Base-by-base conservation (phyloP, 1,140 invertebrate genomes). In the Arion vulgaris region DNA sequence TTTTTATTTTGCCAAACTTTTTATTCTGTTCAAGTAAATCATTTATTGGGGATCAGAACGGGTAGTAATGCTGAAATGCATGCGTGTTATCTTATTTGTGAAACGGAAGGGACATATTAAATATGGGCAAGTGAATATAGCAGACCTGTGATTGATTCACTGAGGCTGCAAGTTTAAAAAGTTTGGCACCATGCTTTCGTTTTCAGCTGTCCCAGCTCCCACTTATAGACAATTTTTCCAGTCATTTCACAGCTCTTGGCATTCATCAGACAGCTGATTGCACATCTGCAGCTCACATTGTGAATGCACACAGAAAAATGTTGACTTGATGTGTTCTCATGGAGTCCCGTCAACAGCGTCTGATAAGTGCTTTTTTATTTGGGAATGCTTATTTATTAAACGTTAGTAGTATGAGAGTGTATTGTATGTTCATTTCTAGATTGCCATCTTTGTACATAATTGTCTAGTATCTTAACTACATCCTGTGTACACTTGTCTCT, bases 111-210 rank as follows among this genome's bases (percentile, higher is more conserved):
- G 45, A 49, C 41, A 57, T 57, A n/a, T 19, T 57, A 57, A 57
- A 57, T 11, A 5, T 45, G 5, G 41, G 5, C 41, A 45, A 5
- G 15, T 45, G 41, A 45, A 45, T 5, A 45, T 45, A 45, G 41
- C 41, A 45, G 41, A 15, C 53, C 53, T 15, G 45, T 49, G 45
- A 49, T 49, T 49, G 19, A 2, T 57, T 45, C 15, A 45, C 9
- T 57, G 23, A 57, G 28, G 28, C 62, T 34, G 49, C 38, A 75
- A 28, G 45, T 39, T n/a, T 49, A 28, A 75, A 75, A 75, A 53
- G 73, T 75, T 75, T 75, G 73, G 73, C 73, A 75, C 73, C 68
- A 69, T 69, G 68, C 53, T 53, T 75, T 75, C 53, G 28, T 45
- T 75, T 75, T 51, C 73, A 75, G 73, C 73, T 45, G 41, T 75